These are phyloP conservation scores for Craterocephalus amniculus DNA, from an alignment of 2,797 vertebrate species.

Conservation along the genomic window DNA sequence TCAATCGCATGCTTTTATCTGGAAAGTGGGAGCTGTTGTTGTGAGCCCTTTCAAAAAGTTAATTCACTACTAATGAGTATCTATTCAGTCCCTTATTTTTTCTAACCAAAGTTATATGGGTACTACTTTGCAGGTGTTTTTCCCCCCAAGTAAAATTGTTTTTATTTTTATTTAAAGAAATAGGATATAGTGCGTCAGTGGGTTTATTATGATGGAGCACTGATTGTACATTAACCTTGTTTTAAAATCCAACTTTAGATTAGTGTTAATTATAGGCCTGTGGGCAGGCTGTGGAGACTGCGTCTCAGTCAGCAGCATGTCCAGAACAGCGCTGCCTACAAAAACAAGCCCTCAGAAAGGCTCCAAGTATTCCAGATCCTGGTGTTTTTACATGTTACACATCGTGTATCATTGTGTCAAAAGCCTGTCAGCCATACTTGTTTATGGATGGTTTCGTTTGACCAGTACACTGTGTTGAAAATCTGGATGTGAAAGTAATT, in stretches of 20 bases:
- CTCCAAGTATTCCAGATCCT: slow-evolving; percentile 30
- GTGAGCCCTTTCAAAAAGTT: slow-evolving; percentile 19
- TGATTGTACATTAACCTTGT: slow-evolving; percentile 38
- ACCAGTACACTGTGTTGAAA: slow-evolving; percentile 73
- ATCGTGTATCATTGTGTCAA: slow-evolving; percentile 34
- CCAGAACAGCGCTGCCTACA: slow-evolving; percentile 4
- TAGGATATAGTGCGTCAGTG: slow-evolving; percentile 36
- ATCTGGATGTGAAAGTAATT: slow-evolving; percentile 51
- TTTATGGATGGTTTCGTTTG: slow-evolving; percentile 55
- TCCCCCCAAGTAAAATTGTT: slow-evolving; percentile 13
- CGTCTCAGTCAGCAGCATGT: slow-evolving; percentile 4
- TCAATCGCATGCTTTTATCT: slow-evolving; percentile 32
- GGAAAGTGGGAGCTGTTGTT: slow-evolving; percentile 26
- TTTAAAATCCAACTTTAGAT: slow-evolving; percentile 56
- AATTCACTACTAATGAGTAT: slow-evolving; percentile 34
- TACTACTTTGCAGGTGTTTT: slow-evolving; percentile 20
- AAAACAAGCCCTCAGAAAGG: slow-evolving; percentile 6
- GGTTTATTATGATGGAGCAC: slow-evolving; percentile 49
- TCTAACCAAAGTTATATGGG: slow-evolving; percentile 51
- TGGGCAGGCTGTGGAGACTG: slow-evolving; percentile 35
- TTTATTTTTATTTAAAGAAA: neutral
- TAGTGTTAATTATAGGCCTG: slow-evolving; percentile 63
- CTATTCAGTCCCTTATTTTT: slow-evolving; percentile 25
- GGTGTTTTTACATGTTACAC: slow-evolving; percentile 42
- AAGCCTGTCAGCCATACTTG: slow-evolving; percentile 51